These are phyloP conservation scores for Neostethus bicornis DNA, from an alignment of 2,797 vertebrate species.

Conservation along the genomic window DNA sequence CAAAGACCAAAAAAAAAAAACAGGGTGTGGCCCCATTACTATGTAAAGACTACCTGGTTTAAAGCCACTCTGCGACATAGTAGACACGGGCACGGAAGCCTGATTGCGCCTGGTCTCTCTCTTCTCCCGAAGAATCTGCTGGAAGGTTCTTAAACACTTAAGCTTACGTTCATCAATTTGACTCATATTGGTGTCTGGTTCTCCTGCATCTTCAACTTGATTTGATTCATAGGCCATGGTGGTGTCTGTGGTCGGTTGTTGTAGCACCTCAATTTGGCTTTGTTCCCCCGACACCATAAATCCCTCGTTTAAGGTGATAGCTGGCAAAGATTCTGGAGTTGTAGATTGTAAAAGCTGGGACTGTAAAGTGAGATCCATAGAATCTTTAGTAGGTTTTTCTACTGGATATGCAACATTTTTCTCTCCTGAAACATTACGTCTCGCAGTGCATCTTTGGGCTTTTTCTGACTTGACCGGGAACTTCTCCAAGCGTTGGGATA, in stretches of 20 bases:
- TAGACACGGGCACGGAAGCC: slow-evolving; percentile 84
- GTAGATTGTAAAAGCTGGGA: slow-evolving; percentile 62
- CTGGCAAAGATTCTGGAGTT: slow-evolving; percentile 62
- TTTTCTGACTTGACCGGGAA: slow-evolving; percentile 14
- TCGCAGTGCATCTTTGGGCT: slow-evolving; percentile 22
- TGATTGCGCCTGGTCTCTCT: slow-evolving; percentile 88
- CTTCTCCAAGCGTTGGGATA: slow-evolving; percentile 18
- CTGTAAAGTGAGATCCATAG: slow-evolving; percentile 31
- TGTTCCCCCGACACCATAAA: slow-evolving; percentile 26
- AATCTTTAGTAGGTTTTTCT: slow-evolving; percentile 12
- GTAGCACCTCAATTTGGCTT: slow-evolving; percentile 7
- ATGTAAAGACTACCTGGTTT: slow-evolving; percentile 70
- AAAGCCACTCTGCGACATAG: slow-evolving; percentile 82
- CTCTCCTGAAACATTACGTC: slow-evolving; percentile 35
- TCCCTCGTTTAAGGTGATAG: slow-evolving; percentile 52
- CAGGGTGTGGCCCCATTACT: slow-evolving; percentile 3
- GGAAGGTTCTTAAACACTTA: slow-evolving; percentile 90
- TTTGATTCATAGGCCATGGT: slow-evolving; percentile 12
- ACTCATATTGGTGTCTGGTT: slow-evolving; percentile 44
- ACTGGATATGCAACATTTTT: slow-evolving; percentile 6
- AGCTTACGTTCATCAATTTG: slow-evolving; percentile 86
- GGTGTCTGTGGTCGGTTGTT: slow-evolving; percentile 14
- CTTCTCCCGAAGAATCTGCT: slow-evolving; percentile 91
- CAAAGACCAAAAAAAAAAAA: slow-evolving; percentile 1
- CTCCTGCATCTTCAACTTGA: slow-evolving; percentile 32